Base-by-base conservation (phyloP, 2,113 vertebrate species). In the Hassar affinis region DNA sequence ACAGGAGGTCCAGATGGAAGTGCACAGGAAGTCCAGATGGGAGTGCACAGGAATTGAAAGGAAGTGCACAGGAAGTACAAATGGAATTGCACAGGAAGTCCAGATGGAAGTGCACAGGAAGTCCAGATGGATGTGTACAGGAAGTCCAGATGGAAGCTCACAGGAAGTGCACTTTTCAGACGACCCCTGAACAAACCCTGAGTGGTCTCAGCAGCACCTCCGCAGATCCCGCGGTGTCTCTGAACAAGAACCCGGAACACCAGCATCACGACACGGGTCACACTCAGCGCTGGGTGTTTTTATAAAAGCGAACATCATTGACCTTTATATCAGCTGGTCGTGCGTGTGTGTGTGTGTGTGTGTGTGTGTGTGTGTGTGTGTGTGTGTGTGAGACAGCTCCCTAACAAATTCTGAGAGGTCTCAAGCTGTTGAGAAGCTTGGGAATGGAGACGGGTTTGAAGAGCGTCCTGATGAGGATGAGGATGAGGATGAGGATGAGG, bases 231-330 rank as follows among this genome's bases (percentile, higher is more conserved):
- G 12, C 14, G 59, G 0, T 15, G 61, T 17, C 1, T 64, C 61
- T 12, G 9, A 47, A 49, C 22, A 51, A 51, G 72, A 17, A 7
- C 12, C 49, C 17, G 1, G 89, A 89, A 91, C 84, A 91, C 88
- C 84, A 85, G 88, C 88, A 89, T 68, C 84, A 62, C 85, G 85
- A 90, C 57, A 90, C 91, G 91, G 92, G 93, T 92, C 90, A 93
- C 62, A 82, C 82, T 83, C 62, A 69, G 89, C 87, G 85, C 88
- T 66, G 85, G 72, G 86, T 85, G 85, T 87, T 87, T 87, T 85
- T 88, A 89, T 81, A 72, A 89, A 89, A 83, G 64, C 49, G 42
- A 91, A 92, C 82, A 89, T 86, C 88, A 83, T 52, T 88, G 89
- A 87, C 87, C 88, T 89, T 79, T 22, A 2, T 17, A 17, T 49